phyloP scores from a whole-genome alignment of 2,888 invertebrate species.

The Lasioglossum figueresi region DNA sequence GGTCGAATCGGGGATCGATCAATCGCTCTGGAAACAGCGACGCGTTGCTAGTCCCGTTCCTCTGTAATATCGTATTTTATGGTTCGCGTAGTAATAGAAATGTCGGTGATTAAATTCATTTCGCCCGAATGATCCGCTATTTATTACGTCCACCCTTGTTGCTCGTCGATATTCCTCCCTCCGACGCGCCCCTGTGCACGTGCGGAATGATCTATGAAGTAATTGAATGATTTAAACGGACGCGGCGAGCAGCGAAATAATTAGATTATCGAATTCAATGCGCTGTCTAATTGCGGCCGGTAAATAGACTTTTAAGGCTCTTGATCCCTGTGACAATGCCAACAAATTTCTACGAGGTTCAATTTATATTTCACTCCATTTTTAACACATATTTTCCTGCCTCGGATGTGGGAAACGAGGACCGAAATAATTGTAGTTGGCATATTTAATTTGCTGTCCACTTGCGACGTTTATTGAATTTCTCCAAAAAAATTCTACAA shows the following conservation, averaged over 20 bases:
- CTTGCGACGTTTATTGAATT: too few relatives aligned
- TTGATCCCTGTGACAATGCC: neutral
- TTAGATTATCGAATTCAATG: neutral
- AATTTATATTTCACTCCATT: neutral
- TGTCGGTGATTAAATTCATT: constrained; percentile 56
- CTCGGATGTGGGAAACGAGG: too few relatives aligned
- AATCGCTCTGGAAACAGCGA: constrained; percentile 27
- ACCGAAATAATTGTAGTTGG: too few relatives aligned
- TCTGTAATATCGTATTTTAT: constrained; percentile 44
- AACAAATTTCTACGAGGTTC: neutral
- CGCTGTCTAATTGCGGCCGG: neutral
- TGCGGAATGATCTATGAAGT: neutral
- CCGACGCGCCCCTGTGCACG: neutral
- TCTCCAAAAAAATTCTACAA: neutral
- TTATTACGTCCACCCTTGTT: constrained; percentile 31
- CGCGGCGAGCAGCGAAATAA: neutral
- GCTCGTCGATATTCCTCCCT: constrained; percentile 34
- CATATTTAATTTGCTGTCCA: too few relatives aligned
- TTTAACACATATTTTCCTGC: too few relatives aligned
- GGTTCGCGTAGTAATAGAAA: constrained; percentile 45
- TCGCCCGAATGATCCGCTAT: constrained; percentile 43
- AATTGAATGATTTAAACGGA: neutral
- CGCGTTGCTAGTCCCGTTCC: constrained; percentile 7
- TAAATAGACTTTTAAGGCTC: neutral
- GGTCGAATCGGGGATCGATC: constrained; percentile 48